A percentile compares a stretch with the other conserved stretches of the same genome.
phyloP scores from a whole-genome alignment of 92 coral and sea anemone genomes.

The Palythoa caribaeorum region DNA sequence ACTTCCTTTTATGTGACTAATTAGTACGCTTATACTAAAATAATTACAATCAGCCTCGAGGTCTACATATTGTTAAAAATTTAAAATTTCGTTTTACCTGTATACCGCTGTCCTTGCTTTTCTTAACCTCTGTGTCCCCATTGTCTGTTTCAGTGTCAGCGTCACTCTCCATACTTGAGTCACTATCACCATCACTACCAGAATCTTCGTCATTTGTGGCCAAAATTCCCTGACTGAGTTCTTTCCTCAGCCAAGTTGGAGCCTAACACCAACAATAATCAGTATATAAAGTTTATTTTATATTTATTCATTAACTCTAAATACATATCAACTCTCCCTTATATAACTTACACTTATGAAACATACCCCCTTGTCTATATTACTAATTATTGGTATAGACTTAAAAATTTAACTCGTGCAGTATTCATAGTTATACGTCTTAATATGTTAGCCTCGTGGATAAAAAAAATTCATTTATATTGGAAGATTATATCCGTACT shows the following conservation, averaged over 20 bases:
- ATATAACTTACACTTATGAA: no score
- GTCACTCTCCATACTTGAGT: constrained; percentile 75
- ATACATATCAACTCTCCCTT: neutral
- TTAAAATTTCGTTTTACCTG: neutral
- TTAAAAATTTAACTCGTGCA: neutral
- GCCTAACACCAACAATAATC: constrained; percentile 56
- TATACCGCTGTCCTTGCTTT: constrained; percentile 48
- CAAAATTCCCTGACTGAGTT: constrained; percentile 88
- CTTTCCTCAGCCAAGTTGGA: constrained; percentile 95
- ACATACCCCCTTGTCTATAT: no score
- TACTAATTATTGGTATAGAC: neutral
- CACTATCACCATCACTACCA: constrained; percentile 86
- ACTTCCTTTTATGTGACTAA: no score
- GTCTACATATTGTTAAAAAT: no score
- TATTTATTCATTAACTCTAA: no score
- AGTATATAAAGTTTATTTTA: no score
- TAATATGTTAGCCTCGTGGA: no score
- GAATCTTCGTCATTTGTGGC: constrained; percentile 81
- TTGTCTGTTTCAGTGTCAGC: constrained; percentile 77
- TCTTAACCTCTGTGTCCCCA: constrained; percentile 44
- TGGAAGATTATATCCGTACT: no score
- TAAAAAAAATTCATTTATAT: no score
- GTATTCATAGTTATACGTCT: no score
- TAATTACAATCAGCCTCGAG: no score
- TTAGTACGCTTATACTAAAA: no score